These are phyloP conservation scores for Drosophila parabipectinata DNA, from an alignment of 1,140 invertebrate genomes.

Conservation along the genomic window DNA sequence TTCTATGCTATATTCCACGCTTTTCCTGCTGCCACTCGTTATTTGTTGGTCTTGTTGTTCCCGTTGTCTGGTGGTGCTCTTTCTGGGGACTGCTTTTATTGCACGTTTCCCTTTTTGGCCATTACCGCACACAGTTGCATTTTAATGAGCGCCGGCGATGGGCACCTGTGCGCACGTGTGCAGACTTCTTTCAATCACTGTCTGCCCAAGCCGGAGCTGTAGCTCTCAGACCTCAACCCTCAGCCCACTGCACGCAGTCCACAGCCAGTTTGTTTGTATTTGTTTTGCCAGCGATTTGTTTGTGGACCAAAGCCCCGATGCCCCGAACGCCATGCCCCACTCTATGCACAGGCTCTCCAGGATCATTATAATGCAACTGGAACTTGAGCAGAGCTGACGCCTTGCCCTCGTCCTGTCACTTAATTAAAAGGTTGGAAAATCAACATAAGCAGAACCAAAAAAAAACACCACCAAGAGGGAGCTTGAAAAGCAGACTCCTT, in stretches of 20 bases:
- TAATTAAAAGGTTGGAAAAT: slow-evolving; percentile 81
- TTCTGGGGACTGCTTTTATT: slow-evolving; percentile 56
- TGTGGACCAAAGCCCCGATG: slow-evolving; percentile 64
- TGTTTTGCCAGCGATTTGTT: slow-evolving; percentile 70
- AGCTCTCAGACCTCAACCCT: slow-evolving; percentile 8
- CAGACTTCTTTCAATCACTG: slow-evolving; percentile 78
- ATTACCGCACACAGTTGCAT: slow-evolving; percentile 72
- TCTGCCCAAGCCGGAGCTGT: slow-evolving; percentile 20
- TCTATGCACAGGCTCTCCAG: neutral
- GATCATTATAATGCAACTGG: slow-evolving; percentile 51
- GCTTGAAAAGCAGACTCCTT: slow-evolving; percentile 24
- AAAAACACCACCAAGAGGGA: slow-evolving; percentile 27
- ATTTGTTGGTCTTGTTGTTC: slow-evolving; percentile 5
- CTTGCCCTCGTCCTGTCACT: slow-evolving; percentile 59
- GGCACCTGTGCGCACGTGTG: slow-evolving; percentile 68
- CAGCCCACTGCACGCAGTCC: neutral
- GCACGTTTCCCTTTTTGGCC: slow-evolving; percentile 71
- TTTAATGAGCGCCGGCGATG: slow-evolving; percentile 68
- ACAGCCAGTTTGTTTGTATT: slow-evolving; percentile 31
- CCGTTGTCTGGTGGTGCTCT: neutral
- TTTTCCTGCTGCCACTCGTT: slow-evolving; percentile 20
- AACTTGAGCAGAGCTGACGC: slow-evolving; percentile 36
- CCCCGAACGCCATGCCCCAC: neutral
- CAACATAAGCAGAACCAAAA: slow-evolving; percentile 54
- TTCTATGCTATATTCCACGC: slow-evolving; percentile 52